Evolutionary conservation across 92 coral and sea anemone genomes (phyloP), one percentile per base, ranked within the genome.

Genomic region (Diadumene lineata): DNA sequence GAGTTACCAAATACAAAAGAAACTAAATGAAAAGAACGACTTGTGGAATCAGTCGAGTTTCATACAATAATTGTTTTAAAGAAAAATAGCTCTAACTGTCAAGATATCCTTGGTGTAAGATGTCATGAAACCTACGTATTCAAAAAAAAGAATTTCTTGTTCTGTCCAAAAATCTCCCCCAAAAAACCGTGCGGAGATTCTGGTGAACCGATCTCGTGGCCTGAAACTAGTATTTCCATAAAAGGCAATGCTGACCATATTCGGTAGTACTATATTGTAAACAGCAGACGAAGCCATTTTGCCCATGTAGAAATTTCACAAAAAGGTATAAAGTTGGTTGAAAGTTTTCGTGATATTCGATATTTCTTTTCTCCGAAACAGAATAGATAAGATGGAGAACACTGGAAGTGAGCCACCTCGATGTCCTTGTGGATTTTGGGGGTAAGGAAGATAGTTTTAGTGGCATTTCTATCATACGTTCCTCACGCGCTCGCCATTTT

Each of bases 401-500:
- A 76, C 96, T 65, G 89, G 79, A 65, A 90, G 96, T 55, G 85
- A 81, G 32, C 89, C 96, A 50, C 91, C 96, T 21, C 81, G 82
- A 13, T 90, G 96, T 80, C 96, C 92, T 21, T 90, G 96, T 65
- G 96, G 96, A 62, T 90, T 90, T 80, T 90, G 90, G 87, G 96
- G 96, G 96, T 90, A 50, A 80, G 86, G 70, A 21, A 19, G 43
- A 61, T 1, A 0, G 16, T 61, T 72, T 32, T 46, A 48, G 25
- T 68, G 22, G 18, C 22, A 34, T 56, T 31, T 72, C 56, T 25
- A 33, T 3, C 30, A 60, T 27, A 34, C 55, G 16, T 56, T 33
- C 55, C 65, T 62, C 17, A 50, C 66, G 27, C 48, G 10, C 66
- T 32, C 48, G 57, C 31, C 30, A 4, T 50, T 60, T 34, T 31